Evolutionary conservation across 2,888 invertebrate species (phyloP).

Genomic region (Dryobota labecula): DNA sequence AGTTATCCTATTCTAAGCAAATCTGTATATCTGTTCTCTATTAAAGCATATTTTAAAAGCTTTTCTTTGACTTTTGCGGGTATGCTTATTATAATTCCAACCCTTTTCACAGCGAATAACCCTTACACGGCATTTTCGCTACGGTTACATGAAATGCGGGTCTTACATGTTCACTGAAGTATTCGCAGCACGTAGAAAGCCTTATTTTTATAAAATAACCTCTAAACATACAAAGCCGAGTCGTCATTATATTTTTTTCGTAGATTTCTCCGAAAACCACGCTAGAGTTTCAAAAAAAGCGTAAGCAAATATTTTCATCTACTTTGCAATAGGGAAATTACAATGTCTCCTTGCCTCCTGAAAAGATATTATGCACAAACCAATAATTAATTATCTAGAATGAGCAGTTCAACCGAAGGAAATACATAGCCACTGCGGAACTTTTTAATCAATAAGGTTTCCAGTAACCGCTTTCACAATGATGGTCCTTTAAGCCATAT

Average conservation of each 20-base stretch:
- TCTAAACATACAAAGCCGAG: slow-evolving; percentile 24
- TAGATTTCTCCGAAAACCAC: slow-evolving; percentile 6
- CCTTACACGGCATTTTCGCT: slow-evolving; percentile 2
- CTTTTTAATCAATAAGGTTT: slow-evolving; percentile 30
- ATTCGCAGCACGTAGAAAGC: slow-evolving; percentile 42
- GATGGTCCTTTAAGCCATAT: background rate
- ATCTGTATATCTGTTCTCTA: background rate
- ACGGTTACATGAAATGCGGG: slow-evolving; percentile 37
- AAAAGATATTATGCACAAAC: background rate
- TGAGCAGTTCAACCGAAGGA: background rate
- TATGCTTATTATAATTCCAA: background rate
- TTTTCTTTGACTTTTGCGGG: background rate
- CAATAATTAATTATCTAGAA: background rate
- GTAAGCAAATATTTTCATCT: slow-evolving; percentile 1
- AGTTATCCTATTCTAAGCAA: background rate
- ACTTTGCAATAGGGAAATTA: slow-evolving; percentile 10
- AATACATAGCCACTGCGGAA: slow-evolving; percentile 39
- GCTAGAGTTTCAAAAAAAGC: slow-evolving; percentile 14
- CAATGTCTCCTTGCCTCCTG: background rate
- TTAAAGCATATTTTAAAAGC: slow-evolving; percentile 1
- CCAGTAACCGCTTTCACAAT: background rate
- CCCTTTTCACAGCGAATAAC: background rate
- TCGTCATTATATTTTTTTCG: background rate
- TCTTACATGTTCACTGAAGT: slow-evolving; percentile 20
- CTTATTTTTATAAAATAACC: slow-evolving; percentile 37